Evolutionary conservation across 2,797 vertebrate species (phyloP), one percentile per base, ranked within the genome.

Genomic region (Sebastes itinus): DNA sequence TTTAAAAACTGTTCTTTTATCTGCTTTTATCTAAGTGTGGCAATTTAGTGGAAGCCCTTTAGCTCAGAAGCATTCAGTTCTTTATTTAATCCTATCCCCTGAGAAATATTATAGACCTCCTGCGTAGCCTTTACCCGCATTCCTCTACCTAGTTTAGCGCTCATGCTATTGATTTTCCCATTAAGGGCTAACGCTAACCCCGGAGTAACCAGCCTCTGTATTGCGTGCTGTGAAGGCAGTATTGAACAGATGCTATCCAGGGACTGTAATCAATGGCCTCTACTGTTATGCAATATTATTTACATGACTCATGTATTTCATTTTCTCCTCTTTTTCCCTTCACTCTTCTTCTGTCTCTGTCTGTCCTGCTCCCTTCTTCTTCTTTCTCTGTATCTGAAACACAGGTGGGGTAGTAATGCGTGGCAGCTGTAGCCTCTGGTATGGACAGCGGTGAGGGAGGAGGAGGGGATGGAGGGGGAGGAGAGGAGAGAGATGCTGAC

Each of bases 151-250:
- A 98, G 97, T 97, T 97, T 97, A 97, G 97, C 96, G 96, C 97
- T 98, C 97, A 96, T 95, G 92, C 95, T 97, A 99, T 99, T 98
- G 98, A 99, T 99, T 99, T 99, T 99, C 95, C 97, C 97, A 98
- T 99, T 96, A 97, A 97, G 95, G 95, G 96, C 97, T 99, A 98
- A 98, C 91, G 88, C 95, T 93, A 95, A 94, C 92, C 94, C 91
- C 91, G 89, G 89, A 92, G 91, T 94, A 94, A 94, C 94, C 90
- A 92, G 92, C 87, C 82, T 88, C 81, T 87, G 89, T 92, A 88
- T 94, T 91, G 93, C 54, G 35, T 82, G 83, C 91, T 89, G 89
- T 92, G 89, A 91, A 91, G 81, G 85, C 91, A 87, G 90, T 94
- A 94, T 94, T 87, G 90, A 94, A 91, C 91, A 91, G 85, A 93